These are phyloP conservation scores for Alaudala cheleensis DNA, from an alignment of 2,113 vertebrate genomes.

Conservation along the genomic window DNA sequence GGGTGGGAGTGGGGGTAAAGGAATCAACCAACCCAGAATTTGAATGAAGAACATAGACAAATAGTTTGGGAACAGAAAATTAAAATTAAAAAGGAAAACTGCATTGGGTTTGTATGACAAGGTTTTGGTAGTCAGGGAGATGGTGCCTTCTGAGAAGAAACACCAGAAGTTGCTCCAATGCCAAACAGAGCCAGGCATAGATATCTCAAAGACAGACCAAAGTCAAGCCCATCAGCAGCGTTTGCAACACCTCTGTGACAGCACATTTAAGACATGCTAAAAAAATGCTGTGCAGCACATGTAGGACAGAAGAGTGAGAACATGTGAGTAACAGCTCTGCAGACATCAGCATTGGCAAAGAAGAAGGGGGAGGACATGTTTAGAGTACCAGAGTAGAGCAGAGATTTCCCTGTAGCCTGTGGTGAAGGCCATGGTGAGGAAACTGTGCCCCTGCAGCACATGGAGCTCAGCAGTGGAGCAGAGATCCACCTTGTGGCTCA, in stretches of 20 bases:
- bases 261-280: neutral
- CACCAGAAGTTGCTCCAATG: neutral
- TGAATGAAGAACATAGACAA: neutral
- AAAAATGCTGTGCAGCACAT: neutral
- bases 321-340: neutral
- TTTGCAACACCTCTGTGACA: neutral
- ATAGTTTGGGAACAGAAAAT: neutral
- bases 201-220: neutral
- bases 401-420: accelerated
- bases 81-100: neutral
- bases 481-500: neutral
- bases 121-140: neutral
- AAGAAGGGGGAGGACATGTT: neutral
- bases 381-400: accelerated
- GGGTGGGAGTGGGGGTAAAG: neutral
- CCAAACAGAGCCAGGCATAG: neutral
- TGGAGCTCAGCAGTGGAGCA: neutral
- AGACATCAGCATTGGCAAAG: neutral
- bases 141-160: neutral
- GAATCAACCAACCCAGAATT: neutral
- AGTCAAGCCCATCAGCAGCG: neutral
- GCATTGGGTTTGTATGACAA: neutral
- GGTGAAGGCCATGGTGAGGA: neutral
- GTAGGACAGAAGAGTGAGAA: neutral
- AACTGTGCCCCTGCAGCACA: neutral